A percentile compares a stretch with the other conserved stretches of the same genome.
Conservation (phyloP, 1,140 invertebrate species). For the Samia ricini region DNA sequence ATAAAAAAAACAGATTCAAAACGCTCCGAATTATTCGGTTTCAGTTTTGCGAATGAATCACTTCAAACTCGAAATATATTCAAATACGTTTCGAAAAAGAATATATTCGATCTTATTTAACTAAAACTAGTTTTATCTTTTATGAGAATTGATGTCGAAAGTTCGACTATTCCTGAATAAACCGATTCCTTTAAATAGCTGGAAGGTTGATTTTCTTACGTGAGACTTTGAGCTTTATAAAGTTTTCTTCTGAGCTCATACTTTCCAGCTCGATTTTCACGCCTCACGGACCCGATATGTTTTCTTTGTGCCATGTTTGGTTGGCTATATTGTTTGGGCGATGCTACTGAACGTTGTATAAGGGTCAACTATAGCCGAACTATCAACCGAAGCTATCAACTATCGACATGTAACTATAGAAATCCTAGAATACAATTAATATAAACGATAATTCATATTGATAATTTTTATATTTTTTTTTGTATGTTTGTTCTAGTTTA, state of each 20-base stretch:
- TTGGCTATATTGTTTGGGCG: not conserved
- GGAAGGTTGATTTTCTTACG: not conserved
- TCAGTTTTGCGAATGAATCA: too few species aligned
- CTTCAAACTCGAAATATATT: too few species aligned
- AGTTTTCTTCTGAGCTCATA: not conserved
- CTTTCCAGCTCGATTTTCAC: slow-evolving; percentile 4
- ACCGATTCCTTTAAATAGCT: slow-evolving; percentile 10
- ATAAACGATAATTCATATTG: too few species aligned
- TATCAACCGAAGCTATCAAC: too few species aligned
- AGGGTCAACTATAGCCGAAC: too few species aligned
- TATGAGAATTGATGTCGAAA: slow-evolving; percentile 12
- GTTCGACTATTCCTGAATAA: slow-evolving; percentile 6
- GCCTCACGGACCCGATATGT: not conserved
- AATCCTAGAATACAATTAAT: too few species aligned
- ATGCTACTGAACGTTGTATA: not conserved
- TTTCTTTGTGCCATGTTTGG: not conserved
- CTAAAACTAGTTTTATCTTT: slow-evolving; percentile 13
- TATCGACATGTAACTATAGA: too few species aligned
- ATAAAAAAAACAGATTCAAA: too few species aligned
- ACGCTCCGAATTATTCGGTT: too few species aligned
- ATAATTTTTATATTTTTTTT: too few species aligned
- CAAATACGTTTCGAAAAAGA: too few species aligned
- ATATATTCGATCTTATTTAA: slow-evolving; percentile 1
- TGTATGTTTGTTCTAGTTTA: too few species aligned
- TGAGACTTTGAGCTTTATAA: slow-evolving; percentile 6